Evolutionary conservation across 2,888 invertebrate genomes (phyloP), one percentile per base, ranked within the genome.

Genomic region (Hirtodrosophila confusa): DNA sequence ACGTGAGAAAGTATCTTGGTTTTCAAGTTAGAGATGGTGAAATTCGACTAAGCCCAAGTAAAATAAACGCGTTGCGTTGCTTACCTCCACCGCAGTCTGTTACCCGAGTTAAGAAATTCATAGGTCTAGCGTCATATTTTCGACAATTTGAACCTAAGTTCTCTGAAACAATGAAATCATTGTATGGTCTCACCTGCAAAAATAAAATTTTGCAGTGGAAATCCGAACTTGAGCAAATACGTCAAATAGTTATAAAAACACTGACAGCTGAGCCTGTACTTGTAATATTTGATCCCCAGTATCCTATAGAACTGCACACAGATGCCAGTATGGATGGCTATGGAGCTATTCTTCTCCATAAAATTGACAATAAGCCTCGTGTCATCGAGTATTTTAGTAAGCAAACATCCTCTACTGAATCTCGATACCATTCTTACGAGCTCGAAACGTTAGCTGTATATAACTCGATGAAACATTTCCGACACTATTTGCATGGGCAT

Each of bases 401-500:
- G 4, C 27, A 76, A 44, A 69, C 70, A 1, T 40, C n/a, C n/a
- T n/a, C n/a, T n/a, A n/a, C n/a, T n/a, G n/a, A n/a, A n/a, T n/a
- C n/a, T n/a, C n/a, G n/a, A n/a, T n/a, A n/a, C n/a, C n/a, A n/a
- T n/a, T n/a, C n/a, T n/a, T n/a, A n/a, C n/a, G n/a, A n/a, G n/a
- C n/a, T n/a, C n/a, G n/a, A n/a, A n/a, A n/a, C n/a, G n/a, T n/a
- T n/a, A n/a, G n/a, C n/a, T n/a, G n/a, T n/a, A n/a, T n/a, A n/a
- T n/a, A n/a, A n/a, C n/a, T n/a, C n/a, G n/a, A n/a, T n/a, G n/a
- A n/a, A n/a, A n/a, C n/a, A n/a, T n/a, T n/a, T n/a, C n/a, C n/a
- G n/a, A n/a, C n/a, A n/a, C n/a, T n/a, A n/a, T n/a, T 50, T 73
- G 63, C 43, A 35, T 36, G 56, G 48, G 37, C 9, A 41, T 4